A percentile compares a stretch with the other conserved stretches of the same genome.
Conservation (phyloP, 1,140 invertebrate genomes). For the Lasaia peninsularis region DNA sequence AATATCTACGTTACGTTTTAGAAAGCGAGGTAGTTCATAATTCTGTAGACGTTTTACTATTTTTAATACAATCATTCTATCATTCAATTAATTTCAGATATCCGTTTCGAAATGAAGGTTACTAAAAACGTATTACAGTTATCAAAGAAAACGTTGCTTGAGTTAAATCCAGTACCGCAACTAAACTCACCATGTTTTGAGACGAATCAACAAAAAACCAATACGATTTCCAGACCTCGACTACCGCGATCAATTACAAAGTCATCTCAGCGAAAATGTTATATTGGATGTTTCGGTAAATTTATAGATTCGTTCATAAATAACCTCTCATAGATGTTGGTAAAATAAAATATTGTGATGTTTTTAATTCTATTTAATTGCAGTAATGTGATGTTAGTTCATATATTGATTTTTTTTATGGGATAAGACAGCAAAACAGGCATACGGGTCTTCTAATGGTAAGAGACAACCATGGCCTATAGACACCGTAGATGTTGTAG, state of each 20-base stretch:
- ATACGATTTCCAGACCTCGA: background rate
- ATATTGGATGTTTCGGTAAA: constrained; percentile 48
- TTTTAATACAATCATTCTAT: background rate
- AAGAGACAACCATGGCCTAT: too few species aligned
- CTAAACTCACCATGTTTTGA: background rate
- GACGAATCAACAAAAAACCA: background rate
- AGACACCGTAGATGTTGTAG: too few species aligned
- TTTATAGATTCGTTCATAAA: constrained; percentile 57
- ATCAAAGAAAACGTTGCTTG: background rate
- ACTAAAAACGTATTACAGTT: constrained; percentile 13
- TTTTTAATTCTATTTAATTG: background rate
- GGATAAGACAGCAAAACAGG: too few species aligned
- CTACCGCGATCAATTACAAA: constrained; percentile 26
- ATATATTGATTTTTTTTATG: too few species aligned
- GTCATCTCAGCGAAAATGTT: constrained; percentile 35
- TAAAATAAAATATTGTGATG: constrained; percentile 2
- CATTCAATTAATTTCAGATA: background rate
- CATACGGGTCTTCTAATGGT: too few species aligned
- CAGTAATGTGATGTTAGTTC: too few species aligned
- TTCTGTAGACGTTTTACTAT: too few species aligned
- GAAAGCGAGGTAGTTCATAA: too few species aligned
- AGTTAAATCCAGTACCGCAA: background rate
- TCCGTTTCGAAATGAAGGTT: constrained; percentile 16
- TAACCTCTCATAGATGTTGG: constrained; percentile 39
- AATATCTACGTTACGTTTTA: too few species aligned